A percentile compares a stretch with the other conserved stretches of the same genome.
Conservation (phyloP, 2,113 vertebrate species). For the Zosterops pallidus region DNA sequence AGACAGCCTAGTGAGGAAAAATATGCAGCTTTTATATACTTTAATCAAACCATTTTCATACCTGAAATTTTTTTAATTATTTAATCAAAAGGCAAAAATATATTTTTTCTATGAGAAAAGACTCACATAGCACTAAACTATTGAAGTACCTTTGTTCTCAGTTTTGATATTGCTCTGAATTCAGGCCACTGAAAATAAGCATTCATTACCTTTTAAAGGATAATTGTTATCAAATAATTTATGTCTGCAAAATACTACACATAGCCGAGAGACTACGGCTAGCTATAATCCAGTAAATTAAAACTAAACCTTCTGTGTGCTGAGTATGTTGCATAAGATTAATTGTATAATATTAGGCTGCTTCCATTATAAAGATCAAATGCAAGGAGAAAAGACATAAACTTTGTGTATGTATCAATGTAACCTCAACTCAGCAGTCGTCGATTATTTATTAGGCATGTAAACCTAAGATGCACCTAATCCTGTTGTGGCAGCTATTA, state of each 20-base stretch:
- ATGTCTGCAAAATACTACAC: conserved; percentile 48
- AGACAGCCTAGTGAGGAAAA: background rate
- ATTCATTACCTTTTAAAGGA: conserved; percentile 64
- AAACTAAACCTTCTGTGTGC: conserved; percentile 56
- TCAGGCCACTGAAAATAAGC: conserved; percentile 52
- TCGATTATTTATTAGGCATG: conserved; percentile 55
- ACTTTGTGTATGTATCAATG: conserved; percentile 41
- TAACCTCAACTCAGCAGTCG: conserved; percentile 47
- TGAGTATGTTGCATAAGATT: conserved; percentile 56
- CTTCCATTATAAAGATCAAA: conserved; percentile 69
- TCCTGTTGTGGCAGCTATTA: background rate
- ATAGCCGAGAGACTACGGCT: conserved; percentile 46
- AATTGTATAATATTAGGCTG: conserved; percentile 62
- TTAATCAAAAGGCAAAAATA: background rate
- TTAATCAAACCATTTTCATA: background rate
- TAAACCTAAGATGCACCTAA: conserved; percentile 41
- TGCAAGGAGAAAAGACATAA: conserved; percentile 61
- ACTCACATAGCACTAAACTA: background rate
- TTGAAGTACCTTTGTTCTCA: background rate
- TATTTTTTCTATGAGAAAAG: background rate
- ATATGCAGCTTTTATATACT: background rate
- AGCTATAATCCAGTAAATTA: conserved; percentile 70
- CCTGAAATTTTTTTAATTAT: background rate
- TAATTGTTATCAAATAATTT: conserved; percentile 77
- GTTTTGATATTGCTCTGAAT: conserved; percentile 43